Evolutionary conservation across 2,113 vertebrate genomes (phyloP).

Genomic region (Meleagris gallopavo): DNA sequence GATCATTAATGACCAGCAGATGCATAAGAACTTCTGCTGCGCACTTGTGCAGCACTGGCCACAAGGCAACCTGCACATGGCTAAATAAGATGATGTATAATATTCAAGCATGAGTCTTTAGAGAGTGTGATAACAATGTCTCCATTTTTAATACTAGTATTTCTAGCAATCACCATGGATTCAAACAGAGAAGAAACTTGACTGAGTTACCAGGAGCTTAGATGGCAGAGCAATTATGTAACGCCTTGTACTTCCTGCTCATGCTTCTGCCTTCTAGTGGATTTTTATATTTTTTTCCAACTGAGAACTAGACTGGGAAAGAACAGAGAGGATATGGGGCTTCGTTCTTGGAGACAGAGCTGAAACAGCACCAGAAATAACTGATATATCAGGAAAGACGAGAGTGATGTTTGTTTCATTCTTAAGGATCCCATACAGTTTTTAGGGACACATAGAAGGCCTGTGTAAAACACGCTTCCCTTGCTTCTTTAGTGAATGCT

Average conservation of each 20-base stretch:
- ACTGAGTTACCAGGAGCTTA: background rate
- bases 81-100: background rate
- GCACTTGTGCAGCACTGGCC: background rate
- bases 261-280: background rate
- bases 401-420: background rate
- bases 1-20: background rate
- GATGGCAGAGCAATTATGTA: background rate
- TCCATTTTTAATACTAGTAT: background rate
- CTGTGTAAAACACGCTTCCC: background rate
- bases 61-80: background rate
- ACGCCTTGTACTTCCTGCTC: background rate
- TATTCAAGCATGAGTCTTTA: background rate
- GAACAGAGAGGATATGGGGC: background rate
- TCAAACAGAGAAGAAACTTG: background rate
- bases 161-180: background rate
- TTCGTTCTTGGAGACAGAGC: background rate
- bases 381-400: background rate
- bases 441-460: background rate
- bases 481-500: background rate
- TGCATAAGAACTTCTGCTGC: background rate
- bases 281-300: background rate
- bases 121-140: accelerated
- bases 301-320: background rate
- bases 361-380: background rate
- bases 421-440: background rate